Conservation (phyloP, 2,888 invertebrate species). For the Trissonchulus latispiculum region DNA sequence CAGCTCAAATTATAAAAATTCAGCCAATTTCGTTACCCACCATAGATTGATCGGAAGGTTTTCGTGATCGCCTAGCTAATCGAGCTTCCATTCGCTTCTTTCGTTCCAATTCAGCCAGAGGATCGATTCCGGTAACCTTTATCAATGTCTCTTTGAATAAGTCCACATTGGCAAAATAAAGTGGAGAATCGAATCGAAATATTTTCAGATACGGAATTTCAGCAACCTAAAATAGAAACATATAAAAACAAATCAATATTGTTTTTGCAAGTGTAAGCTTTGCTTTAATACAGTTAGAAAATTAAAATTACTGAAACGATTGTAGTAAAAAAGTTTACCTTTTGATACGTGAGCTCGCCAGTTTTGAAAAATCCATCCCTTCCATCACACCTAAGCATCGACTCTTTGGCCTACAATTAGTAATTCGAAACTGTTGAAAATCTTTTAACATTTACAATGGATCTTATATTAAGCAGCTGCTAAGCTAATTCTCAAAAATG, state of each 20-base stretch:
- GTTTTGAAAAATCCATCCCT: neutral
- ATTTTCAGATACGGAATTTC: constrained; percentile 40
- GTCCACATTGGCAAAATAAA: constrained; percentile 49
- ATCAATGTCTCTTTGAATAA: constrained; percentile 44
- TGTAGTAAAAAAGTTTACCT: neutral
- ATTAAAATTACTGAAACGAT: too few relatives aligned
- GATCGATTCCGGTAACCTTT: constrained; percentile 2
- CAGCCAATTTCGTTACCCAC: too few relatives aligned
- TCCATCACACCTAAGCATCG: neutral
- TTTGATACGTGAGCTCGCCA: neutral
- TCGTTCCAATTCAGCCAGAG: constrained; percentile 8
- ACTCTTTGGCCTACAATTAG: neutral
- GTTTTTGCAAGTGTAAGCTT: too few relatives aligned
- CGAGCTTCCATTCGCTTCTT: neutral
- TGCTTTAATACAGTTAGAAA: too few relatives aligned
- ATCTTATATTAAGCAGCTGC: too few relatives aligned
- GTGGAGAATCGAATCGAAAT: constrained; percentile 48
- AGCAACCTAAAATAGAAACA: constrained; percentile 3
- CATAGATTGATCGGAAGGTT: neutral
- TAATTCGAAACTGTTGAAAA: too few relatives aligned
- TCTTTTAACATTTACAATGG: too few relatives aligned
- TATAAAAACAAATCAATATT: neutral
- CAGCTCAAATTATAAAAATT: too few relatives aligned
- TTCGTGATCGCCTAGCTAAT: neutral
- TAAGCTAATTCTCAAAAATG: too few relatives aligned